phyloP scores from a whole-genome alignment of 2,888 invertebrate species.

The Epinotia bilunana region DNA sequence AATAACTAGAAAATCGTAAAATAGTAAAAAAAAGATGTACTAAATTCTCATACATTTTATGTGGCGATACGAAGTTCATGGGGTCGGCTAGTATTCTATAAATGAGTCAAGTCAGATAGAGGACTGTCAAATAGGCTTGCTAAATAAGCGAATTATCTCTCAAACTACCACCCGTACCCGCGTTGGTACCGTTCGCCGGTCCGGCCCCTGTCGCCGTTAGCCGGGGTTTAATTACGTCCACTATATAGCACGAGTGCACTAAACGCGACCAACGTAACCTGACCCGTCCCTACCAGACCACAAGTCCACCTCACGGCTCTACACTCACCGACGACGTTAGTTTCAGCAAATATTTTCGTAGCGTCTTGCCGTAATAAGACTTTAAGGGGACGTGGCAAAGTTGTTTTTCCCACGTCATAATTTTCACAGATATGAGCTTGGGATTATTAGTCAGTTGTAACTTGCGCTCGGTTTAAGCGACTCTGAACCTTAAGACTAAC shows the following conservation, averaged over 20 bases:
- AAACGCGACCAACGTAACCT: not conserved
- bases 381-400: constrained; percentile 33
- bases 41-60: too few relatives aligned
- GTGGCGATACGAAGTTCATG: too few relatives aligned
- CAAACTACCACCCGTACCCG: not conserved
- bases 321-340: not conserved
- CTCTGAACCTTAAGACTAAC: not conserved
- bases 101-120: too few relatives aligned
- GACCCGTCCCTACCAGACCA: not conserved
- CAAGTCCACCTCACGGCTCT: not conserved
- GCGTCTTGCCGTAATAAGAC: constrained; percentile 18
- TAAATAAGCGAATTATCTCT: constrained; percentile 12
- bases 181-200: not conserved
- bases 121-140: not conserved
- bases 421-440: constrained; percentile 6
- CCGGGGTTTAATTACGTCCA: constrained; percentile 32
- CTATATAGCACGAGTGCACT: constrained; percentile 18
- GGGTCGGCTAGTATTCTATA: too few relatives aligned
- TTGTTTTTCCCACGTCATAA: constrained; percentile 36
- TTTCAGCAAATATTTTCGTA: constrained; percentile 18
- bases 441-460: not conserved
- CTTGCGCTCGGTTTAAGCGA: not conserved
- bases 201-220: not conserved
- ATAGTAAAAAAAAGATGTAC: too few relatives aligned
- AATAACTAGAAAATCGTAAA: too few relatives aligned